These are phyloP conservation scores for Macrosoma leucophasiata DNA, from an alignment of 2,888 invertebrate species.

Conservation along the genomic window DNA sequence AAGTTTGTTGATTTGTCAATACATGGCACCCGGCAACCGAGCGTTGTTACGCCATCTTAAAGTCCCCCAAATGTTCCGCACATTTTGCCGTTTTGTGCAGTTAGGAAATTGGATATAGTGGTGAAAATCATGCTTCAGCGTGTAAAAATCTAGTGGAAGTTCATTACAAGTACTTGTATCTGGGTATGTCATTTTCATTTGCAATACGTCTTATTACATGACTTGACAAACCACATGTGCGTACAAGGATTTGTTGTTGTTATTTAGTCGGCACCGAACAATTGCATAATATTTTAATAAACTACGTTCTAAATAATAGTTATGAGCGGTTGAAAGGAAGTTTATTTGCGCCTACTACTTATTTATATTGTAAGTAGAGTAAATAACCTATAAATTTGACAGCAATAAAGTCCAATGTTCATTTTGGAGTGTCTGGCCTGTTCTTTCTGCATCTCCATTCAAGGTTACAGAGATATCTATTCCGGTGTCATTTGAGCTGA, in stretches of 20 bases:
- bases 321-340: constrained; percentile 28
- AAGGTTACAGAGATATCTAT: constrained; percentile 42
- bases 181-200: constrained; percentile 68
- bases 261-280: constrained; percentile 48
- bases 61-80: constrained; percentile 69
- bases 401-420: constrained; percentile 63
- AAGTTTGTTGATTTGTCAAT: constrained; percentile 70
- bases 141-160: constrained; percentile 49
- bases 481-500: constrained; percentile 25
- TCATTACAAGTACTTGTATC: constrained; percentile 48
- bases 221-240: constrained; percentile 70
- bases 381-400: constrained; percentile 69
- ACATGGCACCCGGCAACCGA: constrained; percentile 72
- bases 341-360: constrained; percentile 30
- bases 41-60: constrained; percentile 76
- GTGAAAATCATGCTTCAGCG: constrained; percentile 57
- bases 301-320: too few species aligned
- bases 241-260: constrained; percentile 63
- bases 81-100: constrained; percentile 60
- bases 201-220: constrained; percentile 62
- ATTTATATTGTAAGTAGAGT: constrained; percentile 33
- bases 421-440: constrained; percentile 47
- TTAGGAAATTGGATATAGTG: constrained; percentile 48
- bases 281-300: constrained; percentile 52
- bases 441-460: constrained; percentile 42